These are phyloP conservation scores for Zhengitettix transpicula DNA, from an alignment of 2,888 invertebrate species.

Conservation along the genomic window DNA sequence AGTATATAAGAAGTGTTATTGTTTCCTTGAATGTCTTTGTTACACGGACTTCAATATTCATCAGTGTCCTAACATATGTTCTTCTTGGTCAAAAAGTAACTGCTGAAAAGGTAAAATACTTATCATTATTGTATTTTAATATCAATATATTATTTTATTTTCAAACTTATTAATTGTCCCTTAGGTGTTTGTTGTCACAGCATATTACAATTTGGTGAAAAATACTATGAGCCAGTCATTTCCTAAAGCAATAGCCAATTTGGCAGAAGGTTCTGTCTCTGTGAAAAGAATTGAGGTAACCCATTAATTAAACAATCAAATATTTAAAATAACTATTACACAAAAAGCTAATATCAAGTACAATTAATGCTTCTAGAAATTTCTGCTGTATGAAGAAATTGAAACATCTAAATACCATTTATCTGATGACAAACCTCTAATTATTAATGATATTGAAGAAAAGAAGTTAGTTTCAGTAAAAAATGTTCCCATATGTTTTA, in stretches of 20 bases:
- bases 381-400: slow-evolving; percentile 3
- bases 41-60: too few relatives aligned
- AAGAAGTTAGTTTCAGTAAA: neutral
- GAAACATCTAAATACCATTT: neutral
- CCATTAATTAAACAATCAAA: neutral
- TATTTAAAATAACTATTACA: neutral
- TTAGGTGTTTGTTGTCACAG: neutral
- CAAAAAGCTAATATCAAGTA: neutral
- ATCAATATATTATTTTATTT: too few relatives aligned
- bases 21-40: too few relatives aligned
- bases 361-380: neutral
- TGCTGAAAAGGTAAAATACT: too few relatives aligned
- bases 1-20: too few relatives aligned
- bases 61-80: too few relatives aligned
- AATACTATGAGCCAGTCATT: neutral
- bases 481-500: neutral
- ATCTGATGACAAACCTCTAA: neutral
- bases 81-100: too few relatives aligned
- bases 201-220: neutral
- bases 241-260: neutral
- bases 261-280: neutral
- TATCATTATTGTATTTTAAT: too few relatives aligned
- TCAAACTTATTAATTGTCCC: too few relatives aligned
- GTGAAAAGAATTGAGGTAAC: neutral
- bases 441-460: neutral